Evolutionary conservation across 1,140 invertebrate species (phyloP).

Genomic region (Drosophila aff.): DNA sequence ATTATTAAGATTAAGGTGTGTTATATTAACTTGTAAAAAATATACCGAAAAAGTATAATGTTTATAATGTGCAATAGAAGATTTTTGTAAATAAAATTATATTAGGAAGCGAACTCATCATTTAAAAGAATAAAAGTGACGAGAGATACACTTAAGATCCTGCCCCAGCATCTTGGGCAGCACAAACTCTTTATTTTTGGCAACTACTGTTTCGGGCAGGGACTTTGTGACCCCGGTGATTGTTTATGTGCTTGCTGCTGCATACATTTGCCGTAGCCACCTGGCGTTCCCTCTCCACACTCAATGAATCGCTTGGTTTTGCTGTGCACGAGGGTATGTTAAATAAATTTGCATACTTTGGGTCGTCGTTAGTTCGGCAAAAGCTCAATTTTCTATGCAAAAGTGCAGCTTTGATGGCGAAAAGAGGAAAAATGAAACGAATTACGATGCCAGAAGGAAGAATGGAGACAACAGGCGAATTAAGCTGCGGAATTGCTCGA

Average conservation of each 20-base stretch:
- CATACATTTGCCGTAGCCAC: constrained; percentile 38
- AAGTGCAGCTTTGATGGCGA: constrained; percentile 74
- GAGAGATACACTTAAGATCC: not conserved
- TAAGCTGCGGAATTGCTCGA: constrained; percentile 20
- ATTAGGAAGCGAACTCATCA: not conserved
- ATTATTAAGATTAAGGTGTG: too few relatives aligned
- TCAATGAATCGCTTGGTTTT: constrained; percentile 19
- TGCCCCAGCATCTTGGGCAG: too few relatives aligned
- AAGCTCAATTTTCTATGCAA: constrained; percentile 79
- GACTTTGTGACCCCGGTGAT: constrained; percentile 51
- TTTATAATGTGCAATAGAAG: not conserved
- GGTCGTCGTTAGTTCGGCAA: constrained; percentile 81
- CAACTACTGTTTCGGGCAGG: not conserved
- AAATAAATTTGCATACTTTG: constrained; percentile 83
- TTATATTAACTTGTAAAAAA: too few relatives aligned
- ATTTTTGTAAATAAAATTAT: not conserved
- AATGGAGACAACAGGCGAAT: constrained; percentile 13
- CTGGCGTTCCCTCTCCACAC: constrained; percentile 2
- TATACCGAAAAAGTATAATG: not conserved
- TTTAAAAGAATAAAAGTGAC: not conserved
- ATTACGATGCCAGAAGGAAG: constrained; percentile 62
- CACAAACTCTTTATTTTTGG: not conserved
- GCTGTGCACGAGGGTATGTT: constrained; percentile 58
- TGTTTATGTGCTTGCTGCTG: constrained; percentile 59
- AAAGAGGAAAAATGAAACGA: constrained; percentile 56